These are phyloP conservation scores for Trogon melanurus DNA, from an alignment of 2,113 vertebrate species.

Conservation along the genomic window DNA sequence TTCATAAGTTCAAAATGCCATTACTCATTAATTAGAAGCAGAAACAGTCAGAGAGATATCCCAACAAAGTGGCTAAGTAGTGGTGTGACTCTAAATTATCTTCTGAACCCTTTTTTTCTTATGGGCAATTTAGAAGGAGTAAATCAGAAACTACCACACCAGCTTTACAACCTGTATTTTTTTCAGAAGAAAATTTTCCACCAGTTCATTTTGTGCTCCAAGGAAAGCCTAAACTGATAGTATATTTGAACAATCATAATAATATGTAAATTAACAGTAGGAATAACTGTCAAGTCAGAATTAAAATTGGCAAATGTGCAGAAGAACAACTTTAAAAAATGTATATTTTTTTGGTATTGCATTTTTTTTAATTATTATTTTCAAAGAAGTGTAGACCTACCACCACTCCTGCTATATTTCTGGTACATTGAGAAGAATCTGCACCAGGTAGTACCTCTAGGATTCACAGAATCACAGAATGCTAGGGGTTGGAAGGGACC, in stretches of 20 bases:
- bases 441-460: not conserved
- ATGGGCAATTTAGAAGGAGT: not conserved
- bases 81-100: not conserved
- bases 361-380: not conserved
- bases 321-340: not conserved
- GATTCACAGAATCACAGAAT: no score
- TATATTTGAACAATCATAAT: not conserved
- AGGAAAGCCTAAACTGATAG: not conserved
- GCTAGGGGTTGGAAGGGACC: no score
- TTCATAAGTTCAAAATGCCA: not conserved
- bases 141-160: not conserved
- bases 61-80: not conserved
- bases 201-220: not conserved
- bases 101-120: not conserved
- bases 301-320: not conserved
- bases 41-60: not conserved
- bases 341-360: not conserved
- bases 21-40: slow-evolving; percentile 4
- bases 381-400: not conserved
- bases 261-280: not conserved
- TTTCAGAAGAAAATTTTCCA: not conserved
- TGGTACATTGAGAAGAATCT: not conserved
- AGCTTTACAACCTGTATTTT: not conserved
- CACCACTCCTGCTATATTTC: not conserved
- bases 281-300: not conserved